Base-by-base conservation (phyloP, 2,888 invertebrate genomes). In the Rhopalosiphum nymphaeae region DNA sequence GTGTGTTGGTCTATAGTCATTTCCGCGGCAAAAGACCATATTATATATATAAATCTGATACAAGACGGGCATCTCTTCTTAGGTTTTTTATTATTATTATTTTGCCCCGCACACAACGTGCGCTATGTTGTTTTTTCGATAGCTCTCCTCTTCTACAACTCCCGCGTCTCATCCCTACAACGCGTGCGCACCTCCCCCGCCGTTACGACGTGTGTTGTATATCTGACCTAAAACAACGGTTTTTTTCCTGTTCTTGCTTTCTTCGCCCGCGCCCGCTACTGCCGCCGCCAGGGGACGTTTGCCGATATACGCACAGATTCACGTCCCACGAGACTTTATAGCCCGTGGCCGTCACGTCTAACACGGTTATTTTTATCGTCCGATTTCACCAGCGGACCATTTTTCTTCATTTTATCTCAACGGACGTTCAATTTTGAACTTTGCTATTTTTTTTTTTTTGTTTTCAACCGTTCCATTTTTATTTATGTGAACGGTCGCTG, bases 381-480 rank as follows among this genome's bases (percentile, higher is more conserved):
- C 94, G 94, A 94, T 94, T 94, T 94, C 91, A 94, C 94, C 91
- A 94, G 94, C 94, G 94, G 94, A 94, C 94, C 94, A 94, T 94
- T 94, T 94, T 94, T 94, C 94, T 94, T 94, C 94, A 94, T 94
- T 94, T 94, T 94, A 94, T 94, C 94, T 94, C 94, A 94, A 91
- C 94, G 94, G 94, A 94, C 94, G 94, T 94, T 94, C 94, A 94
- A 94, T 94, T 94, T 94, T 94, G 94, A 94, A 94, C 94, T 94
- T 94, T 94, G 89, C 57, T 90, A 46, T 89, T 85, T 88, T 57
- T 56, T 88, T 57, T 56, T 78, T 78, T 44, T 56, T 92, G 87
- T 88, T 94, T 87, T 91, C 87, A 91, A 53, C 91, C 91, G 85
- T 61, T 94, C 90, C 57, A 94, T 91, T 94, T 94, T 94, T 94